Evolutionary conservation across 2,113 vertebrate genomes (phyloP).

Genomic region (Chloropsis cyanopogon): DNA sequence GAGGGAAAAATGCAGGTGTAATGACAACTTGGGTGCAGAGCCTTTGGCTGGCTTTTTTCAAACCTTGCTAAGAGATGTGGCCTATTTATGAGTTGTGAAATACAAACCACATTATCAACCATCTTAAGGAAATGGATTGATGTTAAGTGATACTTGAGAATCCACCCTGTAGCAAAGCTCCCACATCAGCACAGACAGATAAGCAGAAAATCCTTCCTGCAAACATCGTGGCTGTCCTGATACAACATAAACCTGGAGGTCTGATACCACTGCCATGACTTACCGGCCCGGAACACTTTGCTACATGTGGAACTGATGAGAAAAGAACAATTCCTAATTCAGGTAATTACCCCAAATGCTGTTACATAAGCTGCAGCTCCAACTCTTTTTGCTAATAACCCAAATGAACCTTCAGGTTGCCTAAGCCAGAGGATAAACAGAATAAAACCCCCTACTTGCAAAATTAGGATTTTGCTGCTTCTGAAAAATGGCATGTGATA

Average conservation of each 20-base stretch:
- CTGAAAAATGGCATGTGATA: background rate
- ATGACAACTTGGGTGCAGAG: background rate
- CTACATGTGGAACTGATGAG: background rate
- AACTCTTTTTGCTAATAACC: background rate
- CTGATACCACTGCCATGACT: background rate
- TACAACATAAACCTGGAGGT: background rate
- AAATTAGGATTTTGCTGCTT: background rate
- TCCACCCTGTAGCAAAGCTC: constrained; percentile 56
- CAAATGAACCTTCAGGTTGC: background rate
- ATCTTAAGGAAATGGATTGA: constrained; percentile 73
- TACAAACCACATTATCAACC: constrained; percentile 62
- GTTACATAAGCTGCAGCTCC: background rate
- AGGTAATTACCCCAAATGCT: background rate
- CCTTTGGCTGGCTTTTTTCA: background rate
- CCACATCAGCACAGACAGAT: constrained; percentile 54
- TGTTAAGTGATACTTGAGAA: constrained; percentile 74
- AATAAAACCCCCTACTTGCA: background rate
- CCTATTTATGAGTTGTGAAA: constrained; percentile 68
- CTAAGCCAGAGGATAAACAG: background rate
- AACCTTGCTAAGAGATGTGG: constrained; percentile 19
- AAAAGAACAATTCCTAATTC: background rate
- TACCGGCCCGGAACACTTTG: background rate
- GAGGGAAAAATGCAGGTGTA: background rate
- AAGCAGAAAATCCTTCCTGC: constrained; percentile 68
- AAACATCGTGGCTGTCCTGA: constrained; percentile 23